phyloP scores from a whole-genome alignment of 2,888 invertebrate genomes.

The Galeopsomyia nigrocyanea region DNA sequence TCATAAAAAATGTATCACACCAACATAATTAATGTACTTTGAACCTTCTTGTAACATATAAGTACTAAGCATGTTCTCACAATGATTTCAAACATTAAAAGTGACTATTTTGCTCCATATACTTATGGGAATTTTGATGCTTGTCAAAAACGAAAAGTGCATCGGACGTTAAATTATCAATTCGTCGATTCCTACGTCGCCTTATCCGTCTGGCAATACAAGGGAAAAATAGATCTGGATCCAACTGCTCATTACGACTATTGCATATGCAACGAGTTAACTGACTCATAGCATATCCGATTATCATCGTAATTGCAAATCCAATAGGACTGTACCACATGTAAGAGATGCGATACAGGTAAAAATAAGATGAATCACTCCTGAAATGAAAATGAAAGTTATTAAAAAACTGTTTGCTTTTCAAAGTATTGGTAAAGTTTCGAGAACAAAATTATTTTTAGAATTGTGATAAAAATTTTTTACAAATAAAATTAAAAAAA shows the following conservation, averaged over 20 bases:
- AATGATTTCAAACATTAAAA: slow-evolving; percentile 20
- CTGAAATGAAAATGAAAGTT: slow-evolving; percentile 18
- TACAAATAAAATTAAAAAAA: neutral
- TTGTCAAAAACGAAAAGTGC: slow-evolving; percentile 35
- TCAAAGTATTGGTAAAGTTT: neutral
- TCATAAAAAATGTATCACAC: no score
- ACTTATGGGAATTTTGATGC: slow-evolving; percentile 18
- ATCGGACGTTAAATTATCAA: slow-evolving; percentile 8
- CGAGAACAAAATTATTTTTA: no score
- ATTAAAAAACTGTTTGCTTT: neutral
- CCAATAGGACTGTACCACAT: slow-evolving; percentile 91
- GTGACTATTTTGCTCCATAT: slow-evolving; percentile 18
- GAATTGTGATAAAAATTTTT: neutral
- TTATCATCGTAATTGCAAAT: slow-evolving; percentile 77
- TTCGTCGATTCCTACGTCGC: slow-evolving; percentile 38
- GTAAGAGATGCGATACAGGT: slow-evolving; percentile 71
- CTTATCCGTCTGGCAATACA: slow-evolving; percentile 56
- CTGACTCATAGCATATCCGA: slow-evolving; percentile 75
- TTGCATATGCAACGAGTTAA: slow-evolving; percentile 40
- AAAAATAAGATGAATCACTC: slow-evolving; percentile 42
- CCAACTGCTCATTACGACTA: slow-evolving; percentile 38
- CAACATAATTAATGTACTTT: no score
- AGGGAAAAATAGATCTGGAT: slow-evolving; percentile 62
- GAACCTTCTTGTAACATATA: neutral
- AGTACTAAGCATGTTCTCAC: neutral